Conservation (phyloP, 1,140 invertebrate species). For the Oedothorax gibbosus region DNA sequence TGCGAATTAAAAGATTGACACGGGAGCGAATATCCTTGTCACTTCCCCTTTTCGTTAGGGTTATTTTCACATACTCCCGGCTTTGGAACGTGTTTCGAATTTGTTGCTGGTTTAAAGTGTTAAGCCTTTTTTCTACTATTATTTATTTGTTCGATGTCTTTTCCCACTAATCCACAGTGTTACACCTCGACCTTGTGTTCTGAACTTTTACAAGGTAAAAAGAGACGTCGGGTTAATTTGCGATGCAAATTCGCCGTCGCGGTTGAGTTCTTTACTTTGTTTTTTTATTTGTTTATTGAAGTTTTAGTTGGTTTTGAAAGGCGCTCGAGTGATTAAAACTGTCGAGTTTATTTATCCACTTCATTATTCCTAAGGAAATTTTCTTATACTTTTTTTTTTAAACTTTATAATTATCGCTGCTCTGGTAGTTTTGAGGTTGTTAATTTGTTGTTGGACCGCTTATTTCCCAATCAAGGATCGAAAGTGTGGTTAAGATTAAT, state of each 20-base stretch:
- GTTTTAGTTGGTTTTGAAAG: too few relatives aligned
- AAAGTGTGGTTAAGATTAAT: too few relatives aligned
- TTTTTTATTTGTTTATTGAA: too few relatives aligned
- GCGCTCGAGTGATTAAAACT: too few relatives aligned
- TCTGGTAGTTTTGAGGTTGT: too few relatives aligned
- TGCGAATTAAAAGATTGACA: constrained; percentile 47
- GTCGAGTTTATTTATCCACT: too few relatives aligned
- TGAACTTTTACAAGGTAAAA: background rate
- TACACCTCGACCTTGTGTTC: constrained; percentile 28
- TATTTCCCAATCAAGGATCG: too few relatives aligned
- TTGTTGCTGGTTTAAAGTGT: constrained; percentile 13
- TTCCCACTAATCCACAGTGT: constrained; percentile 18
- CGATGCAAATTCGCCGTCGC: constrained; percentile 33
- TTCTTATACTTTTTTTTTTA: too few relatives aligned
- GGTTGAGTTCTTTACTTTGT: background rate
- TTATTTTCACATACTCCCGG: constrained; percentile 3
- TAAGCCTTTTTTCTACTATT: background rate
- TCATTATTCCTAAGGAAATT: too few relatives aligned
- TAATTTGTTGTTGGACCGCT: too few relatives aligned
- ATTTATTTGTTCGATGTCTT: constrained; percentile 3
- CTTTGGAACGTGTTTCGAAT: constrained; percentile 23
- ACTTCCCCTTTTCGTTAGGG: constrained; percentile 8
- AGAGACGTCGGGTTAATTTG: constrained; percentile 23
- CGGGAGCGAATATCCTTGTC: constrained; percentile 21
- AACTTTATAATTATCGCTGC: too few relatives aligned